phyloP scores from a whole-genome alignment of 2,797 vertebrate genomes.

The Holocentrus rufus region DNA sequence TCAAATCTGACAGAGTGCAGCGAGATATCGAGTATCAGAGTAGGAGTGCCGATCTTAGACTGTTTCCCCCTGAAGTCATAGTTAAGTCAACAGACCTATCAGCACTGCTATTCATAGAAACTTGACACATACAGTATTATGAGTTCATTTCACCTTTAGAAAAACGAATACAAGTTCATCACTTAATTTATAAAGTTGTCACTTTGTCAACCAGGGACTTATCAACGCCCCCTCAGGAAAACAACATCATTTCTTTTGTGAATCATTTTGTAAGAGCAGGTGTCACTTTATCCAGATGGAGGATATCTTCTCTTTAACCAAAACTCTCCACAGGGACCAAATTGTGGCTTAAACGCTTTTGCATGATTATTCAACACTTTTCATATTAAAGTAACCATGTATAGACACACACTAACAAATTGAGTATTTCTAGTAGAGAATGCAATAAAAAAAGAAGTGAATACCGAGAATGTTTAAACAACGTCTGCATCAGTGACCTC shows the following conservation, averaged over 20 bases:
- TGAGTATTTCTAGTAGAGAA: background rate
- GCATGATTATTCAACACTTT: background rate
- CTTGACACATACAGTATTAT: background rate
- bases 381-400: background rate
- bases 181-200: background rate
- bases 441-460: background rate
- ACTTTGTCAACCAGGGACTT: background rate
- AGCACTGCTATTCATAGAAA: background rate
- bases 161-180: background rate
- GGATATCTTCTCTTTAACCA: background rate
- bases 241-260: background rate
- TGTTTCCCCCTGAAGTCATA: background rate
- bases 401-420: background rate
- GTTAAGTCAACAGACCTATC: background rate
- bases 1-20: constrained; percentile 9
- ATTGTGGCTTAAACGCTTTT: no score
- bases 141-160: background rate
- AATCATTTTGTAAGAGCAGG: background rate
- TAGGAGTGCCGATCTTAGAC: constrained; percentile 27
- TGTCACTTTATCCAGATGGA: background rate
- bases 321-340: no score
- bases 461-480: background rate
- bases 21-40: constrained; percentile 3
- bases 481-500: background rate
- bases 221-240: background rate